Conservation (phyloP, 1,140 invertebrate genomes). For the Coenobita brevimanus region DNA sequence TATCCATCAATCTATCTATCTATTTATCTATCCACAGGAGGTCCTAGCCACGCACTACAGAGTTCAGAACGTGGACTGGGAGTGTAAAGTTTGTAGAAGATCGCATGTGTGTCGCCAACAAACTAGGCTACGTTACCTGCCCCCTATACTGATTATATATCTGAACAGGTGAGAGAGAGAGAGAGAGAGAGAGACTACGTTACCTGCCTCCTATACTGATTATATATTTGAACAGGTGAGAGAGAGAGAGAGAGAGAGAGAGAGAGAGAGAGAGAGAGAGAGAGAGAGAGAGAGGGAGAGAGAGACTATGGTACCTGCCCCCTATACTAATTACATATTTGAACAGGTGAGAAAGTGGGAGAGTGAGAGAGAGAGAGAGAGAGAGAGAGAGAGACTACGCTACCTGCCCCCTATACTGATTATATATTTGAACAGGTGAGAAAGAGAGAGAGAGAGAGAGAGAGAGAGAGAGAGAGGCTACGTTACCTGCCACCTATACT, state of each 20-base stretch:
- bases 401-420: no score
- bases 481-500: no score
- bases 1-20: background rate
- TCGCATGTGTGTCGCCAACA: slow-evolving; percentile 5
- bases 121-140: slow-evolving; percentile 82
- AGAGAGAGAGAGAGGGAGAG: background rate
- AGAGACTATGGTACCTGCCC: slow-evolving; percentile 84
- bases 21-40: background rate
- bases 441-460: no score
- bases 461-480: no score
- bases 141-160: slow-evolving; percentile 91
- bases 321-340: slow-evolving; percentile 92
- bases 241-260: slow-evolving; percentile 11
- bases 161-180: slow-evolving; percentile 81
- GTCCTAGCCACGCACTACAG: background rate
- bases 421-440: no score
- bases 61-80: slow-evolving; percentile 14
- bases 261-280: background rate
- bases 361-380: background rate
- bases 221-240: no score
- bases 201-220: background rate
- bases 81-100: background rate
- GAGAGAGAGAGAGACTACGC: no score
- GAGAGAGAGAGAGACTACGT: background rate
- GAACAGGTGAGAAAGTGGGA: slow-evolving; percentile 78